Base-by-base conservation (phyloP, 2,113 vertebrate genomes). In the Anarhynchus alexandrinus region DNA sequence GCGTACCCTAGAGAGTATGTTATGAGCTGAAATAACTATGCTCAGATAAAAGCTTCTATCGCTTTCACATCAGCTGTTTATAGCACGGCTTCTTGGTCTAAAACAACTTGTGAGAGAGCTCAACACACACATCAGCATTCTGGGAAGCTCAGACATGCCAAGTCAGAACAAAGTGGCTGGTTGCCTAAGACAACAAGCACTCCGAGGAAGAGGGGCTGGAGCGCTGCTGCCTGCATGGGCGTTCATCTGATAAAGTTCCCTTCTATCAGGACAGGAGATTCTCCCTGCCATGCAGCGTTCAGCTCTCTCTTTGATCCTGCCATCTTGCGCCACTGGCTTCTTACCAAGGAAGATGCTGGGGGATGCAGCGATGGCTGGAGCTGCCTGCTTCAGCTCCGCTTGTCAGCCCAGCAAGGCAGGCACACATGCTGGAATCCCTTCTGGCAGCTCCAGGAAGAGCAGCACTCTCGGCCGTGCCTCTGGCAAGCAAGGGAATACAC, bases 381-480 rank as follows among this genome's bases (percentile, higher is more conserved):
- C 88, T 78, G 82, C 82, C 76, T 65, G 86, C 91, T 86, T 86
- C 88, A 59, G 94, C 86, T 84, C 93, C 21, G 73, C 92, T 18
- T 51, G 82, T 86, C 94, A 94, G 88, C 86, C 66, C 90, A 72
- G 90, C 66, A 3, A 82, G 91, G 89, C 84, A 87, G 70, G 69
- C 70, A 65, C 88, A 36, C 85, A 54, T 1, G 59, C 95, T 86
- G 90, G 82, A 92, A 94, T 74, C 71, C 82, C 76, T 87, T 12
- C 80, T 91, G 95, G 94, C 87, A 86, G 73, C 87, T 67, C 88
- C 54, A 29, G 76, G 79, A 77, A 42, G 90, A 94, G 74, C 84
- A 65, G 93, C 73, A 30, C 86, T 64, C 88, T 71, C 26, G 4
- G 86, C 89, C 77, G 5, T 90, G 85, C 91, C 77, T 74, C 94